Conservation (phyloP, 2,888 invertebrate species). For the Falcaria lacertinaria region DNA sequence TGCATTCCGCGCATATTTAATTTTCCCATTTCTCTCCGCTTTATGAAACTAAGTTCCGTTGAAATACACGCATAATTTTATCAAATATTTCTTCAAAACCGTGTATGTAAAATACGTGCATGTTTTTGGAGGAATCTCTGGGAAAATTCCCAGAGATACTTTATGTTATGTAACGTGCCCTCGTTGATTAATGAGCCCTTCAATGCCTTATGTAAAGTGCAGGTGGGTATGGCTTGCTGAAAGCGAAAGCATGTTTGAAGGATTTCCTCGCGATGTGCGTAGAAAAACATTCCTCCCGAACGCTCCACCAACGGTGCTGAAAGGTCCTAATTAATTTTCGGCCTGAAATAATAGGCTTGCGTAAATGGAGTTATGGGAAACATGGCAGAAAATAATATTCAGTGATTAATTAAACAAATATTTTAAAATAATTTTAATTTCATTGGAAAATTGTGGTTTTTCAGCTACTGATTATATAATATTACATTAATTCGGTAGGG, state of each 20-base stretch:
- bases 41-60: background rate
- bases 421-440: too few species aligned
- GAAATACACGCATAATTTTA: background rate
- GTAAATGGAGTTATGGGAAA: background rate
- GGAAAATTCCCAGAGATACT: too few species aligned
- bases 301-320: slow-evolving; percentile 15
- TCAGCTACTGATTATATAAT: too few species aligned
- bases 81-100: background rate
- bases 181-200: background rate
- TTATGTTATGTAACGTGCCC: too few species aligned
- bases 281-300: slow-evolving; percentile 26
- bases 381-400: too few species aligned
- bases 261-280: slow-evolving; percentile 26
- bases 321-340: slow-evolving; percentile 32
- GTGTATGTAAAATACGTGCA: too few species aligned
- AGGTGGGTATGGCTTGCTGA: slow-evolving; percentile 24
- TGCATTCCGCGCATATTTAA: too few species aligned
- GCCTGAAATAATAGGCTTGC: slow-evolving; percentile 41
- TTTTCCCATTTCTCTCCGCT: too few species aligned
- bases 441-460: too few species aligned
- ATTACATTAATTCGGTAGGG: too few species aligned
- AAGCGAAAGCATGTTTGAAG: slow-evolving; percentile 45
- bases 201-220: background rate
- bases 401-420: too few species aligned
- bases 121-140: too few species aligned